These are phyloP conservation scores for Parelbella ahira DNA, from an alignment of 2,888 invertebrate species.

Conservation along the genomic window DNA sequence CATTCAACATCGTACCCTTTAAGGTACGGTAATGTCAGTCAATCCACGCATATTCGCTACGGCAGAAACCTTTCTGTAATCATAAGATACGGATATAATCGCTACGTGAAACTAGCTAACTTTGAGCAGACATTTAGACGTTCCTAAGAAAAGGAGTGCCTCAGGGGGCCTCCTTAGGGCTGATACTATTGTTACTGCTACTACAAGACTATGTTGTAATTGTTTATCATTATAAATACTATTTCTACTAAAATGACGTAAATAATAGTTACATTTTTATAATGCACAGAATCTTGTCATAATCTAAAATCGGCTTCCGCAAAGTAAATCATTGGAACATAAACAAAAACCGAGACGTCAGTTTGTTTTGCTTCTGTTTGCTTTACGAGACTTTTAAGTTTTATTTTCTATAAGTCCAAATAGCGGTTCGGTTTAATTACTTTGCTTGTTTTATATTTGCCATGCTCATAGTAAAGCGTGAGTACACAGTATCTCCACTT, in stretches of 20 bases:
- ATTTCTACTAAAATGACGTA: too few species aligned
- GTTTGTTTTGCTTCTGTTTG: constrained; percentile 49
- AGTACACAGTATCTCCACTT: constrained; percentile 12
- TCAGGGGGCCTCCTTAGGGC: constrained; percentile 43
- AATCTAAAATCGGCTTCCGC: neutral
- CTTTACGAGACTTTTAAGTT: constrained; percentile 52
- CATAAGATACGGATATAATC: constrained; percentile 12
- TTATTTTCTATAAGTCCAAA: constrained; percentile 57
- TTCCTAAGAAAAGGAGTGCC: constrained; percentile 49
- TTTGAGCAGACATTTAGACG: constrained; percentile 27
- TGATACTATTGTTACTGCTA: too few species aligned
- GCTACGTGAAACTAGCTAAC: constrained; percentile 54
- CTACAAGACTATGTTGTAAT: too few species aligned
- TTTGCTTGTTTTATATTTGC: constrained; percentile 54
- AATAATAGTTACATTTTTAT: too few species aligned
- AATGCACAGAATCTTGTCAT: too few species aligned
- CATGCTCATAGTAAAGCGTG: constrained; percentile 23
- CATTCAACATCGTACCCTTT: constrained; percentile 16
- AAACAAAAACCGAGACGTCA: constrained; percentile 4
- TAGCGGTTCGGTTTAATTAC: constrained; percentile 65
- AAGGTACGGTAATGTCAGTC: neutral
- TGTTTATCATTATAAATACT: too few species aligned
- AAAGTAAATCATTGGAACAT: neutral
- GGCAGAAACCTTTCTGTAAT: constrained; percentile 7
- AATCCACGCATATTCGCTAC: neutral